Evolutionary conservation across 2,113 vertebrate genomes (phyloP), one percentile per base, ranked within the genome.

Genomic region (Dolichotis patagonum): DNA sequence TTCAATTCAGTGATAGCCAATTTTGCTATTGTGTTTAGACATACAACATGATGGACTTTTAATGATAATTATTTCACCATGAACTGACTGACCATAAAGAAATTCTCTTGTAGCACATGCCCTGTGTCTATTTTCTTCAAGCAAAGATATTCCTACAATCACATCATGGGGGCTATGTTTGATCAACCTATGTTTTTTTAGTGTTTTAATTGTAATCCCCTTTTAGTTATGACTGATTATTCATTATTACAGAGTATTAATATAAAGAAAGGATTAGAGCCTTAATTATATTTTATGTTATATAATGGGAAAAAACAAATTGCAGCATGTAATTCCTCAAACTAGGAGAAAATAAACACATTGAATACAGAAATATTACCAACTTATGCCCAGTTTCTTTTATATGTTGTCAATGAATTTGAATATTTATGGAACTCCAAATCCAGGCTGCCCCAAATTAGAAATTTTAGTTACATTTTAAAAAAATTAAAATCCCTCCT

Each of bases 131-230:
- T 71, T 65, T 65, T 54, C 54, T 89, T 56, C 73, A 35, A n/a
- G 41, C 58, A 69, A 56, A 92, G 35, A 24, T n/a, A 24, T 58
- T 60, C 24, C 28, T 85, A 20, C 3, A 73, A 8, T 13, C 87
- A 81, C 56, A n/a, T 20, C 56, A 30, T 62, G 77, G 32, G 67
- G 82, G 65, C 71, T 52, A n/a, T 80, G 19, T 94, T 78, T 94
- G 49, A 10, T 90, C 35, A 83, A 32, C 19, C 35, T 90, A 13
- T 69, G 82, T 77, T 78, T 94, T 94, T 88, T 88, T 77, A 91
- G 38, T 41, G 63, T 89, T 92, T 97, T 60, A 20, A 65, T 89
- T 88, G 88, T 71, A 94, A 91, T 94, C 35, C 67, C 60, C 30
- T 82, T 83, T 92, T 69, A 38, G 26, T 24, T 78, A 10, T 81